These are phyloP conservation scores for Haplotaxodon microlepis DNA, from an alignment of 2,113 vertebrate genomes.

Conservation along the genomic window DNA sequence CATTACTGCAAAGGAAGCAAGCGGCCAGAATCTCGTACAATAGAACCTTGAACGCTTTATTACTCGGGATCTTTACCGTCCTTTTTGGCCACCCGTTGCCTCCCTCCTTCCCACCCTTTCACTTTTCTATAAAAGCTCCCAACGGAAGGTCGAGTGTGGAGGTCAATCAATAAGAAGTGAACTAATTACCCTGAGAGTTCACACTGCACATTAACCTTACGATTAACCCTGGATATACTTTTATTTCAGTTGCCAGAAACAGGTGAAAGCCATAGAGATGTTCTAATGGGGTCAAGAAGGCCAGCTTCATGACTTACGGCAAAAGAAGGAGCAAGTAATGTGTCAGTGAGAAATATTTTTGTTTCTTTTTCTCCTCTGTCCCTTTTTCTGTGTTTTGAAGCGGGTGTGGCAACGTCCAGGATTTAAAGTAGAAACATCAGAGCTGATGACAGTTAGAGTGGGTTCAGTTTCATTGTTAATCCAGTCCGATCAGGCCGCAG, in stretches of 20 bases:
- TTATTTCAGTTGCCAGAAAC: neutral
- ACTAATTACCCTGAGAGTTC: slow-evolving; percentile 36
- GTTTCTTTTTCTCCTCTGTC: neutral
- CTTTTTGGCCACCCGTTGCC: neutral
- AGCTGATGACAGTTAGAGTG: neutral
- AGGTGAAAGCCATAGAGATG: neutral
- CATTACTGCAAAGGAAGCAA: neutral
- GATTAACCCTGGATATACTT: slow-evolving; percentile 5
- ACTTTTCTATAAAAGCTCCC: slow-evolving; percentile 7
- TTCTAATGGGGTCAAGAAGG: neutral
- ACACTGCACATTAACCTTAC: slow-evolving; percentile 6
- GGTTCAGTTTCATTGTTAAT: neutral
- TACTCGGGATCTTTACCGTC: neutral
- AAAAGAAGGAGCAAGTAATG: neutral
- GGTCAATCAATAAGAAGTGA: slow-evolving; percentile 38
- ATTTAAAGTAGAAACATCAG: neutral
- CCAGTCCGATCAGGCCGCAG: neutral
- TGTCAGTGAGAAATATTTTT: neutral
- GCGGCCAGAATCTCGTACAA: neutral
- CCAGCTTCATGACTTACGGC: neutral
- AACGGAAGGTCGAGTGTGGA: neutral
- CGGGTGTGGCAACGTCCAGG: neutral
- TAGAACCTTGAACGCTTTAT: neutral
- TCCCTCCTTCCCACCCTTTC: neutral
- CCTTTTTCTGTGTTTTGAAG: neutral